phyloP scores from a whole-genome alignment of 2,888 invertebrate species.

The Gryllus longicercus region DNA sequence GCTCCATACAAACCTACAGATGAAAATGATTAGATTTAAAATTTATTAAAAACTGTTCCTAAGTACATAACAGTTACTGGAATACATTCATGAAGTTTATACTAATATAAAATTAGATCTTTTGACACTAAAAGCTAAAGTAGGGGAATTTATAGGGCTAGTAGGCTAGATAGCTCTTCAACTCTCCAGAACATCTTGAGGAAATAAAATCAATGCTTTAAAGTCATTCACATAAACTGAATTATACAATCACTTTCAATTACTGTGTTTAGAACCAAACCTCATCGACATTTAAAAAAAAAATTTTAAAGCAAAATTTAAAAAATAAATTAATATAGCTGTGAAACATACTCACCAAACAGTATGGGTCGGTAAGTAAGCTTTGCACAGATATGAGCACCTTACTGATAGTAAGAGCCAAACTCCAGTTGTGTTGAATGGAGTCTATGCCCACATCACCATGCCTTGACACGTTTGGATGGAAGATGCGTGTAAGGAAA shows the following conservation, averaged over 20 bases:
- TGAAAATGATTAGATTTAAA: slow-evolving; percentile 18
- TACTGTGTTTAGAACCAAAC: no score
- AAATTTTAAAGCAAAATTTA: no score
- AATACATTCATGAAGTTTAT: background rate
- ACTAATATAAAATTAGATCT: background rate
- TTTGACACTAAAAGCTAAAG: no score
- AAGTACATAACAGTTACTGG: no score
- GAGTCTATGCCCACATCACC: slow-evolving; percentile 95
- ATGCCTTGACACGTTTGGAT: slow-evolving; percentile 92
- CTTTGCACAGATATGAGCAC: slow-evolving; percentile 85
- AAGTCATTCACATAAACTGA: no score
- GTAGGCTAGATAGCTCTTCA: no score
- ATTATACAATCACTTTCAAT: no score
- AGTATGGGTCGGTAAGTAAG: slow-evolving; percentile 84
- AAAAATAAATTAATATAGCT: no score
- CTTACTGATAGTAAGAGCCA: slow-evolving; percentile 86
- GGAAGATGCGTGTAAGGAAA: slow-evolving; percentile 88
- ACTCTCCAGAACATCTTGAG: no score
- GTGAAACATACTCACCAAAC: slow-evolving; percentile 57
- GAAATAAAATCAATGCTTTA: no score
- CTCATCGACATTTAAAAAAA: no score
- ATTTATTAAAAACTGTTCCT: background rate
- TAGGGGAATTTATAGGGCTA: no score
- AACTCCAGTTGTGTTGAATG: slow-evolving; percentile 94
- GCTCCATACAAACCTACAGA: slow-evolving; percentile 82